A percentile compares a stretch with the other conserved stretches of the same genome.
phyloP scores from a whole-genome alignment of 2,888 invertebrate genomes.

The Rhagonycha lutea region DNA sequence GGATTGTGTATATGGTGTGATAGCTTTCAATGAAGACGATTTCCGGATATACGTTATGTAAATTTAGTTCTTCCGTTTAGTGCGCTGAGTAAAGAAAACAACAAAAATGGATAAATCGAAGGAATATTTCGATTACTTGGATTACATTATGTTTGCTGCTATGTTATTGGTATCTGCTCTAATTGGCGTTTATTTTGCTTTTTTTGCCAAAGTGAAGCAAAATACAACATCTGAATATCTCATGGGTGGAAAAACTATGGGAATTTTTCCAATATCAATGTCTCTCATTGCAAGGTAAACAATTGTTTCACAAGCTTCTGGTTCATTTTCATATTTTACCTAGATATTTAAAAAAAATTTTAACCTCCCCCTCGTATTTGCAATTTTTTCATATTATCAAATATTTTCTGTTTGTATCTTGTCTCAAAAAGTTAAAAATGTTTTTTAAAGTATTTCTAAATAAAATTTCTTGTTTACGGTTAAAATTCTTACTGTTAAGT shows the following conservation, averaged over 20 bases:
- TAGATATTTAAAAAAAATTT: too few species aligned
- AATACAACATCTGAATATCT: constrained; percentile 74
- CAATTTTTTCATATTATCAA: too few species aligned
- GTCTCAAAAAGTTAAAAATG: too few species aligned
- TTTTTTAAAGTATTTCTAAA: too few species aligned
- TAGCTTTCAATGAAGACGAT: neutral
- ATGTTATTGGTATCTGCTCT: constrained; percentile 69
- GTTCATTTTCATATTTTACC: too few species aligned
- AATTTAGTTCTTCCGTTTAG: neutral
- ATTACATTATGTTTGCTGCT: constrained; percentile 67
- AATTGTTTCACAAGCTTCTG: neutral
- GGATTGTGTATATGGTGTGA: neutral
- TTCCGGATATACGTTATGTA: neutral
- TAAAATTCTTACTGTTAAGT: too few species aligned
- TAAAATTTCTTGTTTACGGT: too few species aligned
- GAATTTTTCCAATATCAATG: constrained; percentile 79
- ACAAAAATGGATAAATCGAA: constrained; percentile 39
- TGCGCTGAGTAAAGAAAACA: constrained; percentile 22
- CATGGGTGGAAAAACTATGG: constrained; percentile 77
- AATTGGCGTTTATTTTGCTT: constrained; percentile 73
- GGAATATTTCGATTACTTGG: constrained; percentile 63
- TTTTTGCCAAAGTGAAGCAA: constrained; percentile 68
- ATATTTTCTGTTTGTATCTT: too few species aligned
- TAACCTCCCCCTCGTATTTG: too few species aligned
- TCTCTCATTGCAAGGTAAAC: constrained; percentile 74